These are phyloP conservation scores for Tursiops truncatus DNA, from an alignment of 2,113 vertebrate genomes.

Conservation along the genomic window DNA sequence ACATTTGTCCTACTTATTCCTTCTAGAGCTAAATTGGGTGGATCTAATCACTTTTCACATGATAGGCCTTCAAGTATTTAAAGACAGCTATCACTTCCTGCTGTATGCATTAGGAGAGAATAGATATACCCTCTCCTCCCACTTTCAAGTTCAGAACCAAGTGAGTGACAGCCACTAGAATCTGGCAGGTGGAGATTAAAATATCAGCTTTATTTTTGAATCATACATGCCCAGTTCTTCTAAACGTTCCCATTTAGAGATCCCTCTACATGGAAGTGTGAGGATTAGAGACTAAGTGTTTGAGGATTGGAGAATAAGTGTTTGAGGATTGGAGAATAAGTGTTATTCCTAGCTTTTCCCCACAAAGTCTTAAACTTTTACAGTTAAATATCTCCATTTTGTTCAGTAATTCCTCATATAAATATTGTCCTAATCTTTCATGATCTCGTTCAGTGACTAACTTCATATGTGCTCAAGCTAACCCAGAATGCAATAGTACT, in stretches of 20 bases:
- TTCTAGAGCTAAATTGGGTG: background rate
- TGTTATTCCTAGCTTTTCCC: background rate
- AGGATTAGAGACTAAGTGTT: background rate
- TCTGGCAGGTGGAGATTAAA: background rate
- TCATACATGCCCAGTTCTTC: background rate
- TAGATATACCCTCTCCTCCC: background rate
- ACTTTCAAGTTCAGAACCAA: background rate
- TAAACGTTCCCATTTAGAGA: background rate
- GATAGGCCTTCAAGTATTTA: background rate
- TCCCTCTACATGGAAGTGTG: background rate
- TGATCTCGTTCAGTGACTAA: background rate
- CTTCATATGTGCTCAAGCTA: background rate
- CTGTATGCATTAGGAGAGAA: background rate
- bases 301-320: background rate
- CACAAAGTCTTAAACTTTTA: background rate
- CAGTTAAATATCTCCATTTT: slow-evolving; percentile 2
- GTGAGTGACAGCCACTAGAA: background rate
- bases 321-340: background rate
- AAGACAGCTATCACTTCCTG: background rate
- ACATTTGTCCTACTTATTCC: background rate
- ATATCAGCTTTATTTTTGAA: slow-evolving; percentile 9
- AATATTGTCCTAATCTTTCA: background rate
- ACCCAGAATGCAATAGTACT: background rate
- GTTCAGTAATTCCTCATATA: background rate
- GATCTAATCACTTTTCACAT: background rate